Conservation (phyloP, 2,797 vertebrate genomes). For the Numenius phaeopus region DNA sequence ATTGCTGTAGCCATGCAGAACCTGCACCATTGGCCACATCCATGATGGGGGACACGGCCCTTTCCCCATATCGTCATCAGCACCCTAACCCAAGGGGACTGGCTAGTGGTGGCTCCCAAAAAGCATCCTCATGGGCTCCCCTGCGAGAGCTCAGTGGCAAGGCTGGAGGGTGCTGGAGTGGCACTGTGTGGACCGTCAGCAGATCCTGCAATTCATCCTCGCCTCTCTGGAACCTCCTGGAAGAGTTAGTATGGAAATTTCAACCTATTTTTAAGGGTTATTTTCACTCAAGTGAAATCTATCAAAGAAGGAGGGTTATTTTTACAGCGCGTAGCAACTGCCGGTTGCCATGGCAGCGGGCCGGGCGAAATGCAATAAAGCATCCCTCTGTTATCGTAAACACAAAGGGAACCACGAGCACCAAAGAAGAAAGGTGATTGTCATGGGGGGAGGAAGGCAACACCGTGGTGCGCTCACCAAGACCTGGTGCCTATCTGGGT, state of each 20-base stretch:
- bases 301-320: conserved; percentile 87
- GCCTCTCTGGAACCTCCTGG: conserved; percentile 63
- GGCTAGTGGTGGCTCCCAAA: not conserved
- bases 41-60: not conserved
- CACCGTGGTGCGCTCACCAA: not conserved
- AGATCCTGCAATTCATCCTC: conserved; percentile 54
- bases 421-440: conserved; percentile 75
- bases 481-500: not conserved
- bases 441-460: conserved; percentile 28
- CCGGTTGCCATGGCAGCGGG: conserved; percentile 85
- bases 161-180: not conserved
- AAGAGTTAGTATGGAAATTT: conserved; percentile 87
- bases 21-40: not conserved
- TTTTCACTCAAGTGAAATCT: conserved; percentile 87
- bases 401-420: conserved; percentile 83
- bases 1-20: not conserved
- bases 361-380: conserved; percentile 84
- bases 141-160: not conserved
- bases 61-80: not conserved
- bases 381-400: conserved; percentile 85
- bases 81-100: not conserved
- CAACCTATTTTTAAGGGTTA: conserved; percentile 88
- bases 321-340: conserved; percentile 82
- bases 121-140: not conserved
- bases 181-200: not conserved